Percentiles rank a stretch among this genome's conserved stretches.
Conservation (phyloP, 2,797 vertebrate genomes). For the Mormyrops attenuatus region DNA sequence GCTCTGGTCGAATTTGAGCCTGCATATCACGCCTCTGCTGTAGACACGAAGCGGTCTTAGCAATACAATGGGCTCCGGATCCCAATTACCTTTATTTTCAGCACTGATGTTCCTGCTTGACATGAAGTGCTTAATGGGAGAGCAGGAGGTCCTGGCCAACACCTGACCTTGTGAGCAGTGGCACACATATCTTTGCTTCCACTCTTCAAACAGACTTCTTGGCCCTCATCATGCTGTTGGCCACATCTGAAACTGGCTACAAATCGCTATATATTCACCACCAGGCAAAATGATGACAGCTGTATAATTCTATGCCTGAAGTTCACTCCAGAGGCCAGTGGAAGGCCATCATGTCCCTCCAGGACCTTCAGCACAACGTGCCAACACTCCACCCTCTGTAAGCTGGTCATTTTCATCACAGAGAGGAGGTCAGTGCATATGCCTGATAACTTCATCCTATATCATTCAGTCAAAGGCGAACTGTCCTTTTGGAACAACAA, state of each 20-base stretch:
- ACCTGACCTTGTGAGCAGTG: constrained; percentile 2
- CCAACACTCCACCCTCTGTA: background rate
- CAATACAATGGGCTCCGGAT: background rate
- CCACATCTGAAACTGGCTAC: background rate
- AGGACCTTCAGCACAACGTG: background rate
- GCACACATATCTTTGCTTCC: background rate
- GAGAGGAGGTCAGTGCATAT: background rate
- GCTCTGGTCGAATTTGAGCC: background rate
- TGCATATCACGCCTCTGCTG: background rate
- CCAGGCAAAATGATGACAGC: background rate
- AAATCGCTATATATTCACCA: background rate
- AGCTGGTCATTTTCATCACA: background rate
- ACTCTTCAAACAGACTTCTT: background rate
- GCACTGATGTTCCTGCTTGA: background rate
- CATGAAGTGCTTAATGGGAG: background rate
- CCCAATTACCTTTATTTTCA: background rate
- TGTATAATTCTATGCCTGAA: background rate
- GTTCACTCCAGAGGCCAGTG: background rate
- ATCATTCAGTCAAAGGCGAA: background rate
- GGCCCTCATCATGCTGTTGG: background rate
- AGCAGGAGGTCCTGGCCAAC: background rate
- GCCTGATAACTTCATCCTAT: background rate
- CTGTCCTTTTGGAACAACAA: constrained; percentile 1
- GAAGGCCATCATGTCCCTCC: background rate
- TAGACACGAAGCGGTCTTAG: background rate